A percentile compares a stretch with the other conserved stretches of the same genome.
Conservation (phyloP, 2,797 vertebrate species). For the Melanotaenia nigrans region DNA sequence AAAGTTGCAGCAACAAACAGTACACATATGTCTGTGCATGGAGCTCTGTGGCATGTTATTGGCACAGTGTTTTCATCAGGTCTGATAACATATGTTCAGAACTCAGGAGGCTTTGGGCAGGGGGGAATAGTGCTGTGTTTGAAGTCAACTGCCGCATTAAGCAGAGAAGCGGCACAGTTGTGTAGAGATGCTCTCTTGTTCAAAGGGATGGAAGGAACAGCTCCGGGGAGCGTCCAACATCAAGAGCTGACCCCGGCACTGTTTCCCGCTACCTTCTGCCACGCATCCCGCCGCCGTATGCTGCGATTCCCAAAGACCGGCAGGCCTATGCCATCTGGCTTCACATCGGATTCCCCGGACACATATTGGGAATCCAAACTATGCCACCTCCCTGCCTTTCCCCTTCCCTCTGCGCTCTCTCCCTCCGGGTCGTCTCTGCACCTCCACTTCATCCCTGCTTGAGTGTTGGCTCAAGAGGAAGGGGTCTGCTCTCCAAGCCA, state of each 20-base stretch:
- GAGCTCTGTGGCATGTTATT: constrained; percentile 71
- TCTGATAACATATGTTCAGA: constrained; percentile 83
- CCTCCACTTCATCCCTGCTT: constrained; percentile 76
- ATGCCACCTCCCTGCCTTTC: constrained; percentile 76
- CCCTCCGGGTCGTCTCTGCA: constrained; percentile 80
- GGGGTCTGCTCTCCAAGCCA: constrained; percentile 74
- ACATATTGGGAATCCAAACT: constrained; percentile 86
- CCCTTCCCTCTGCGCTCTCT: constrained; percentile 65
- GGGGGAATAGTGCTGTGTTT: constrained; percentile 75
- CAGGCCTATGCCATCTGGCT: constrained; percentile 88
- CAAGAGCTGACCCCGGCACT: constrained; percentile 83
- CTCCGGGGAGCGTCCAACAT: constrained; percentile 83
- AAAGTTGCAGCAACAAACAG: constrained; percentile 67
- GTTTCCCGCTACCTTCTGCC: constrained; percentile 82
- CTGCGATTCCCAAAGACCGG: constrained; percentile 82
- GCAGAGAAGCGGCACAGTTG: constrained; percentile 72
- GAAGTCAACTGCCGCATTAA: constrained; percentile 79
- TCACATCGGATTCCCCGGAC: constrained; percentile 88
- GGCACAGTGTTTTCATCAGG: constrained; percentile 73
- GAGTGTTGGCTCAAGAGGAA: constrained; percentile 76
- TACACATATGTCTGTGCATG: constrained; percentile 73
- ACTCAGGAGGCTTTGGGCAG: constrained; percentile 78
- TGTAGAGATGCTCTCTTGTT: constrained; percentile 80
- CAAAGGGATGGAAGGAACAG: constrained; percentile 82
- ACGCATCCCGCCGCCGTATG: constrained; percentile 76